Evolutionary conservation across 2,888 invertebrate species (phyloP).

Genomic region (Silvanus unidentatus): DNA sequence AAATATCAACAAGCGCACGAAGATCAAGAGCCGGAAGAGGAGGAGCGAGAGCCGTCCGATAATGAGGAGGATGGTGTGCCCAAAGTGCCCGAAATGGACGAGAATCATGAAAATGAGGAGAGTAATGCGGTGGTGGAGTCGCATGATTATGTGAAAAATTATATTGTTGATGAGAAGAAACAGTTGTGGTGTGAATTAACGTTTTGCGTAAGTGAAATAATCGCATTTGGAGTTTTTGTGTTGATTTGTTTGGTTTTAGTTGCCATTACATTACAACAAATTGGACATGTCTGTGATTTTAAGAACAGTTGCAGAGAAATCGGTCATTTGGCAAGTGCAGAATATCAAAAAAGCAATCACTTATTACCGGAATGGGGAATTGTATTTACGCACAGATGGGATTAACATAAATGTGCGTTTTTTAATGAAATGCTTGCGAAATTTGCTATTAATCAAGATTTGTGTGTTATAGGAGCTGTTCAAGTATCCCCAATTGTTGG

Average conservation of each 20-base stretch:
- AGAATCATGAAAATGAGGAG: constrained; percentile 41
- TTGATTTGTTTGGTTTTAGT: constrained; percentile 37
- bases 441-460: too few relatives aligned
- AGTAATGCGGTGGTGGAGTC: constrained; percentile 37
- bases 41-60: constrained; percentile 40
- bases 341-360: constrained; percentile 82
- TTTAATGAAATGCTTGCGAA: constrained; percentile 27
- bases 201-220: constrained; percentile 54
- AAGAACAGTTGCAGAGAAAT: constrained; percentile 61
- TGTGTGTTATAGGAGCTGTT: constrained; percentile 71
- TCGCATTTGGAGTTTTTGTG: constrained; percentile 2
- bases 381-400: constrained; percentile 88
- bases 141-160: constrained; percentile 47
- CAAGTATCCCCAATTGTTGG: constrained; percentile 68
- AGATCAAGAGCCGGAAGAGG: constrained; percentile 50
- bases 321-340: constrained; percentile 73
- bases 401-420: constrained; percentile 73
- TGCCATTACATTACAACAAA: constrained; percentile 57
- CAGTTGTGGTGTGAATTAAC: constrained; percentile 80
- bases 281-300: constrained; percentile 73
- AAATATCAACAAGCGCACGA: constrained; percentile 42
- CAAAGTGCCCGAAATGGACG: constrained; percentile 20
- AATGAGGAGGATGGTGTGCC: too few relatives aligned
- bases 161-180: constrained; percentile 69
- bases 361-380: constrained; percentile 56